Percentiles rank a stretch among this genome's conserved stretches.
Evolutionary conservation across 1,140 invertebrate species (phyloP).

Genomic region (Apis laboriosa): DNA sequence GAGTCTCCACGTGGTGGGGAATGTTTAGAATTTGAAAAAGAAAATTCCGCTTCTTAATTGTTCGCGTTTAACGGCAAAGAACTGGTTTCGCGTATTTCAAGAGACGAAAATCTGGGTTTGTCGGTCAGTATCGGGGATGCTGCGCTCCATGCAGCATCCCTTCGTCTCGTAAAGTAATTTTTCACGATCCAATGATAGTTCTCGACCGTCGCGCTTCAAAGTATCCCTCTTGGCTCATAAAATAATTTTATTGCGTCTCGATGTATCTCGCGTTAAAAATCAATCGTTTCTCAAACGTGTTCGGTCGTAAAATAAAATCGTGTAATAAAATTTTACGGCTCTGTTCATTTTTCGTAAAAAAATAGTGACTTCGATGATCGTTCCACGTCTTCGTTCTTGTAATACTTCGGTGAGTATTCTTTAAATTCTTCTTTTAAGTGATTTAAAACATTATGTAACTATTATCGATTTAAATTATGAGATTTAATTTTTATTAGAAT

Average conservation of each 20-base stretch:
- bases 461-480: neutral
- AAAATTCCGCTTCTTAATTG: conserved; percentile 68
- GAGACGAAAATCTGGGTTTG: conserved; percentile 61
- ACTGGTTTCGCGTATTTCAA: conserved; percentile 71
- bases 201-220: conserved; percentile 29
- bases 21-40: conserved; percentile 60
- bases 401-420: conserved; percentile 14
- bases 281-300: neutral
- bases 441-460: neutral
- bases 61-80: conserved; percentile 44
- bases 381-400: neutral
- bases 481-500: neutral
- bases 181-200: conserved; percentile 49
- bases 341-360: neutral
- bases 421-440: neutral
- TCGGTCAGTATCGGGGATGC: conserved; percentile 75
- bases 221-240: conserved; percentile 36
- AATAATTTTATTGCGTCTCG: conserved; percentile 15
- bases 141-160: conserved; percentile 70
- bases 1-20: conserved; percentile 45
- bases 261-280: neutral
- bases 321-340: neutral
- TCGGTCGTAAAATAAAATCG: neutral
- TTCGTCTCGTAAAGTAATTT: conserved; percentile 57
- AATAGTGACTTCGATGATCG: neutral